Evolutionary conservation across 2,797 vertebrate genomes (phyloP).

Genomic region (Sphenodon punctatus): DNA sequence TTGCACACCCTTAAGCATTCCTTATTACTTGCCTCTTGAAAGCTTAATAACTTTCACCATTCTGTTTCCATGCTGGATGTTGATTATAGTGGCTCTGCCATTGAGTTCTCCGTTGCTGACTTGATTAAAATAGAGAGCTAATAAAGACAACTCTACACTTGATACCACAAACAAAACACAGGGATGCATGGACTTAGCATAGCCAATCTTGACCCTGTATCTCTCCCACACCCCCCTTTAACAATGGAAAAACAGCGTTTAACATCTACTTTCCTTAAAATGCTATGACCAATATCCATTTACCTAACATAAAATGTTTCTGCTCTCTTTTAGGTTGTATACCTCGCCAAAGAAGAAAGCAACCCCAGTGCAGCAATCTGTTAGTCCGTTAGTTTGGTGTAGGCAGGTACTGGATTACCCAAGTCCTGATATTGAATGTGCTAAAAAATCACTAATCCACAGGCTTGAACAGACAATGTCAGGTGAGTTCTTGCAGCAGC

Average conservation of each 20-base stretch:
- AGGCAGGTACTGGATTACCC: slow-evolving; percentile 95
- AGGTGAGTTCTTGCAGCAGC: slow-evolving; percentile 77
- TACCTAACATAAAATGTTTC: slow-evolving; percentile 11
- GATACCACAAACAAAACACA: background rate
- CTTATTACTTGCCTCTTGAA: background rate
- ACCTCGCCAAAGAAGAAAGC: slow-evolving; percentile 89
- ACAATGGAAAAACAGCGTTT: background rate
- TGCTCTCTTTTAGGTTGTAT: slow-evolving; percentile 85
- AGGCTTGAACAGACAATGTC: slow-evolving; percentile 97
- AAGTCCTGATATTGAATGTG: slow-evolving; percentile 95
- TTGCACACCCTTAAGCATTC: background rate
- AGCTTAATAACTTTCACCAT: background rate
- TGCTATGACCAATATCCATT: background rate
- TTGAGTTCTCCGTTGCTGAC: background rate
- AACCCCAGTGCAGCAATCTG: slow-evolving; percentile 88
- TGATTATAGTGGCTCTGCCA: background rate
- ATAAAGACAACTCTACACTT: background rate
- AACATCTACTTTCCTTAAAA: background rate
- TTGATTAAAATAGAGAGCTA: background rate
- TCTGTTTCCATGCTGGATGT: background rate
- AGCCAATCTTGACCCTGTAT: background rate
- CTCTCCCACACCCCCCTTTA: background rate
- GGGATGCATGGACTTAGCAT: background rate
- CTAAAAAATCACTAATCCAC: slow-evolving; percentile 96
- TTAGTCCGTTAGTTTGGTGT: slow-evolving; percentile 96